Conservation (phyloP, 2,113 vertebrate species). For the Brachypteracias leptosomus region DNA sequence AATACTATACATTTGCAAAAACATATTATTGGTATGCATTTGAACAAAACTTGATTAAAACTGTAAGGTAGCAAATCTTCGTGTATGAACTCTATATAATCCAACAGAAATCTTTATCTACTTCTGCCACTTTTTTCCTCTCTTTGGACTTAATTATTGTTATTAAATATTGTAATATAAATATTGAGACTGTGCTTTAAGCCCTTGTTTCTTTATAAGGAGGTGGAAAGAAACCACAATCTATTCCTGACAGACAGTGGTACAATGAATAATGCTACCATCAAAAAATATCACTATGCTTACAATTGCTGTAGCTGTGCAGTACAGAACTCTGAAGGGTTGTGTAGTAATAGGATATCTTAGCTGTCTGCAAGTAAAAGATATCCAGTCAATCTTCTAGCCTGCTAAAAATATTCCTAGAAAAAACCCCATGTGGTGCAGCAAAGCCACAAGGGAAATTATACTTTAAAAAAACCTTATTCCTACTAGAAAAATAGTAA, state of each 20-base stretch:
- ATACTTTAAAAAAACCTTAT: not conserved
- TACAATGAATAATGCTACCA: accelerated
- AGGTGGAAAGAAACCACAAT: not conserved
- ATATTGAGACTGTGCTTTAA: not conserved
- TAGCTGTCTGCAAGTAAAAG: not conserved
- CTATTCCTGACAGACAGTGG: not conserved
- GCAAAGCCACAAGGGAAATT: conserved; percentile 68
- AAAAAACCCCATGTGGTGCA: conserved; percentile 17
- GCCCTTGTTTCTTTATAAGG: not conserved
- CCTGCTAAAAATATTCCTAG: not conserved
- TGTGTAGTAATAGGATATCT: not conserved
- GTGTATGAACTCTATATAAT: not conserved
- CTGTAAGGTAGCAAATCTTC: not conserved
- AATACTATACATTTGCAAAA: not conserved
- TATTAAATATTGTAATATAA: not conserved
- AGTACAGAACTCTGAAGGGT: not conserved
- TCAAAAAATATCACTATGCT: not conserved
- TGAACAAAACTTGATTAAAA: not conserved
- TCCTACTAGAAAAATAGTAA: conserved; percentile 43
- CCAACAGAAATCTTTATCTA: not conserved
- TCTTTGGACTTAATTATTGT: not conserved
- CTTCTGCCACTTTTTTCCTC: not conserved
- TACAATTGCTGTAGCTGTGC: not conserved
- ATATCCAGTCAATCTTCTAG: conserved; percentile 17
- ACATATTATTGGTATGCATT: not conserved